These are phyloP conservation scores for Dolomedes plantarius DNA, from an alignment of 2,888 invertebrate species.

Conservation along the genomic window DNA sequence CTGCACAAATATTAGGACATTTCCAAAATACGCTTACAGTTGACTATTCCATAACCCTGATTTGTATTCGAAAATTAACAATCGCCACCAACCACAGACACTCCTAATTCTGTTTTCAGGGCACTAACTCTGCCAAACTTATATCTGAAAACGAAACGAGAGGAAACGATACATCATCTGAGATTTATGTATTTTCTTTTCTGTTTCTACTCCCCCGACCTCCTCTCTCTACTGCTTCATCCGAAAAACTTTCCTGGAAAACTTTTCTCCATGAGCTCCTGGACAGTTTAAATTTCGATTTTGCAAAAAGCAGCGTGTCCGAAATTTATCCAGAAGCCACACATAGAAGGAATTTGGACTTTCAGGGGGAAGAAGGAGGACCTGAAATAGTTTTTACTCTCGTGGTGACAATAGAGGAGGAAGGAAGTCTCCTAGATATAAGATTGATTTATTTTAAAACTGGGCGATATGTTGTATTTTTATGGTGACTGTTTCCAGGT, in stretches of 20 bases:
- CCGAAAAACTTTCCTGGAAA: neutral
- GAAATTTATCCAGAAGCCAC: neutral
- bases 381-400: neutral
- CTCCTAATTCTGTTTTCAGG: neutral
- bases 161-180: constrained; percentile 4
- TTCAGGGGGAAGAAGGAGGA: neutral
- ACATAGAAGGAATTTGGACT: neutral
- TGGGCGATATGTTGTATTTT: constrained; percentile 10
- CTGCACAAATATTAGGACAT: too few relatives aligned
- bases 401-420: neutral
- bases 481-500: neutral
- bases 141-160: neutral
- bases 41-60: too few relatives aligned
- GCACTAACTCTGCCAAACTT: neutral
- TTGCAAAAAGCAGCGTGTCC: neutral
- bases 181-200: neutral
- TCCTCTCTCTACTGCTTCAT: neutral
- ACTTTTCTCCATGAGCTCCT: constrained; percentile 9
- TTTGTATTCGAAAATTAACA: too few relatives aligned
- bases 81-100: too few relatives aligned
- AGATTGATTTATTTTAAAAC: constrained; percentile 14
- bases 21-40: too few relatives aligned
- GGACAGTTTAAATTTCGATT: constrained; percentile 16
- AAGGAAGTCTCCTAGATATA: neutral
- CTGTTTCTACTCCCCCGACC: neutral